Evolutionary conservation across 2,888 invertebrate genomes (phyloP).

Genomic region (Ischnura elegans): DNA sequence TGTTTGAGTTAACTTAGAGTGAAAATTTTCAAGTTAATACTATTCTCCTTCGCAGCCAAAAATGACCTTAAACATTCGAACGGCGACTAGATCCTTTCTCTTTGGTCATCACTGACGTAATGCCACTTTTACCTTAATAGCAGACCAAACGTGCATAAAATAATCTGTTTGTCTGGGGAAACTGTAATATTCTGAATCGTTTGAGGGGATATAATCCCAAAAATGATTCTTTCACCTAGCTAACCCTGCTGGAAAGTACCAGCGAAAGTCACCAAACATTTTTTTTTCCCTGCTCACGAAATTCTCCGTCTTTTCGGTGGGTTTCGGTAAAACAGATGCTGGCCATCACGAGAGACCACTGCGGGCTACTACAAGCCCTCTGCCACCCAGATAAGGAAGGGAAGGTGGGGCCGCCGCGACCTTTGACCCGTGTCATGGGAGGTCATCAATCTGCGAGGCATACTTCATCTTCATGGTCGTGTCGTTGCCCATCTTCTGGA

Average conservation of each 20-base stretch:
- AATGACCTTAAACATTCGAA: too few relatives aligned
- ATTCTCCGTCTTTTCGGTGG: slow-evolving; percentile 32
- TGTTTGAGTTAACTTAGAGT: too few relatives aligned
- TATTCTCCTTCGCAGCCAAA: too few relatives aligned
- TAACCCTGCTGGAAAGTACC: neutral
- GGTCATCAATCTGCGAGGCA: slow-evolving; percentile 39
- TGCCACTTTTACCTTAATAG: too few relatives aligned
- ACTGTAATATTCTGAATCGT: too few relatives aligned
- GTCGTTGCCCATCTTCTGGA: neutral
- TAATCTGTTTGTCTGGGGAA: too few relatives aligned
- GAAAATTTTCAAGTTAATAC: too few relatives aligned
- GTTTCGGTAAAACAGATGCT: slow-evolving; percentile 49
- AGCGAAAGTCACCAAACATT: neutral
- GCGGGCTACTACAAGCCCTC: slow-evolving; percentile 41
- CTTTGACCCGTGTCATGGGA: slow-evolving; percentile 26
- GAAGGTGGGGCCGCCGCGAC: neutral
- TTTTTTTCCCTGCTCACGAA: neutral
- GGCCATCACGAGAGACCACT: slow-evolving; percentile 30
- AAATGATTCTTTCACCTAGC: too few relatives aligned
- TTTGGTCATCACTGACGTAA: too few relatives aligned
- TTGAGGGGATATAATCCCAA: too few relatives aligned
- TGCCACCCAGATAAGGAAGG: neutral
- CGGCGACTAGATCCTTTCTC: too few relatives aligned
- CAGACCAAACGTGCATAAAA: too few relatives aligned
- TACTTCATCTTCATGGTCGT: neutral